Percentiles rank a stretch among this genome's conserved stretches.
Conservation (phyloP, 2,888 invertebrate genomes). For the Clistopyga incitator region DNA sequence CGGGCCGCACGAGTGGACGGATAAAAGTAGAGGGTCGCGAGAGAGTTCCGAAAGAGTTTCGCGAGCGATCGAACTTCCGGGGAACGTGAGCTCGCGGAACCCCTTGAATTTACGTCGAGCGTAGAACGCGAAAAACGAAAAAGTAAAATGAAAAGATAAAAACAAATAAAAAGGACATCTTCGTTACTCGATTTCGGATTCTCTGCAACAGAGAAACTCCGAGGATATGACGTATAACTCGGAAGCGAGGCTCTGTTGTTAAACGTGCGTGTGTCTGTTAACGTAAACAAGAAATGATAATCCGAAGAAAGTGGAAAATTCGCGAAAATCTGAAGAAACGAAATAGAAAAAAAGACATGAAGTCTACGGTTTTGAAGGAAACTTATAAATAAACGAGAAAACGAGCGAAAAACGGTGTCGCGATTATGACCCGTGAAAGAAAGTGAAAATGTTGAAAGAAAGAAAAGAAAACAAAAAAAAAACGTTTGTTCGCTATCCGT, state of each 20-base stretch:
- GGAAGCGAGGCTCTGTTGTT: constrained; percentile 23
- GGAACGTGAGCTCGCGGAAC: background rate
- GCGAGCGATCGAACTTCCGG: background rate
- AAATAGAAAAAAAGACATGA: constrained; percentile 46
- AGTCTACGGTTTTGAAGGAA: constrained; percentile 41
- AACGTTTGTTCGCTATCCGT: constrained; percentile 69
- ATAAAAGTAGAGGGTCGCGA: background rate
- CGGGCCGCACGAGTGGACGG: constrained; percentile 31
- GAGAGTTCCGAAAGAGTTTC: constrained; percentile 9
- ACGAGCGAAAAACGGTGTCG: background rate
- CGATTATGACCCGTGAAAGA: constrained; percentile 14
- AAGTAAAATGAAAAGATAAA: constrained; percentile 7
- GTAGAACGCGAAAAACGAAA: background rate
- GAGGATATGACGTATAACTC: constrained; percentile 3
- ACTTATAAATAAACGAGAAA: constrained; percentile 37
- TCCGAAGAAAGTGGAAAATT: constrained; percentile 7
- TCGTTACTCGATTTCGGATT: constrained; percentile 24
- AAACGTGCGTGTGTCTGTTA: constrained; percentile 38
- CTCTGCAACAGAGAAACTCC: constrained; percentile 3
- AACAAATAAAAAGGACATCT: constrained; percentile 2
- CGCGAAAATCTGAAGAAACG: constrained; percentile 30
- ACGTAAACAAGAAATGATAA: constrained; percentile 11
- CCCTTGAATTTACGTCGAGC: background rate
- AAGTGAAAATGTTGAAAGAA: constrained; percentile 26
- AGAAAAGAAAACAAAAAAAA: constrained; percentile 34